Conservation (phyloP, 2,797 vertebrate species). For the Pseudopleuronectes americanus region DNA sequence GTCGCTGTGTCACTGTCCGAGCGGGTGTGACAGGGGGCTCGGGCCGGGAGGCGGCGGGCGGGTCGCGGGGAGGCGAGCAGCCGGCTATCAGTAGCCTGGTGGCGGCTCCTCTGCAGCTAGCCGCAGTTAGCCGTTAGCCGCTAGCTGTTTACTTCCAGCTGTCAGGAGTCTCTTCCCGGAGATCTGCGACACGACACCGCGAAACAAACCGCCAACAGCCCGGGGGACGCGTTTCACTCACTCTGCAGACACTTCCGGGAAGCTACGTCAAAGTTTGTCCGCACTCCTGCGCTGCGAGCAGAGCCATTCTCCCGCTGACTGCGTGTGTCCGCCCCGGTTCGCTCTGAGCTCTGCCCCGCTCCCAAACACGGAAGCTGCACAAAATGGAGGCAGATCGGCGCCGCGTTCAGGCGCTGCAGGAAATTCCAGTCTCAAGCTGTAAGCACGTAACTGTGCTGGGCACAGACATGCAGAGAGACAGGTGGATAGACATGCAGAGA, state of each 20-base stretch:
- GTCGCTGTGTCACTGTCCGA: constrained; percentile 33
- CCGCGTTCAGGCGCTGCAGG: constrained; percentile 42
- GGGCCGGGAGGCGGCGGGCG: constrained; percentile 22
- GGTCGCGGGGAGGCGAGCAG: constrained; percentile 37
- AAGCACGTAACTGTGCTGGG: background rate
- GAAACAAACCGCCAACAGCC: background rate
- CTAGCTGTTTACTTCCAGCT: constrained; percentile 74
- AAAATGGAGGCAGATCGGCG: constrained; percentile 82
- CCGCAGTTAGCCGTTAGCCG: constrained; percentile 34
- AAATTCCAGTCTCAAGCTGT: background rate
- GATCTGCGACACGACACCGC: background rate
- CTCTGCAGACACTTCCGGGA: background rate
- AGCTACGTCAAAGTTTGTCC: constrained; percentile 46
- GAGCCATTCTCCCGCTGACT: constrained; percentile 57
- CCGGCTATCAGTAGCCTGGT: constrained; percentile 54
- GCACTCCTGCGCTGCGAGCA: constrained; percentile 60
- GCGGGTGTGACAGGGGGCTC: background rate
- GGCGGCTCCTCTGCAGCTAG: constrained; percentile 16
- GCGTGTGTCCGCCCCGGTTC: constrained; percentile 58
- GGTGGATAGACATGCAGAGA: no score
- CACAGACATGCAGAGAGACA: no score
- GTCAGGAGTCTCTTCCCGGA: constrained; percentile 51
- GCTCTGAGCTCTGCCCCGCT: background rate
- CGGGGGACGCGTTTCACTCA: fast-evolving
- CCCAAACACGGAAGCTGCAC: constrained; percentile 83